phyloP scores from a whole-genome alignment of 2,888 invertebrate species.

The Drosophila helvetica region DNA sequence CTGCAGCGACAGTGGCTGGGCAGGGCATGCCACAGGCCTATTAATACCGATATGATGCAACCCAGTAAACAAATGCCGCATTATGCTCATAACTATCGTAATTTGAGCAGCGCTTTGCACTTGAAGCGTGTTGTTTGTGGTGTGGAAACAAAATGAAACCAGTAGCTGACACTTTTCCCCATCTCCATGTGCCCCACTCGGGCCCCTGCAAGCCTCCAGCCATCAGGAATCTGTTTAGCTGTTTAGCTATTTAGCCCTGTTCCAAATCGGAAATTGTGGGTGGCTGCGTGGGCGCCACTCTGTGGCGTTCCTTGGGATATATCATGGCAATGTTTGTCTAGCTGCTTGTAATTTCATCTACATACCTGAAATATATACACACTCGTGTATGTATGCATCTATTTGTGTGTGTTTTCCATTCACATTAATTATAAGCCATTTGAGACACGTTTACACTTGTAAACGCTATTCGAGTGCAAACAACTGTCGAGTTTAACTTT shows the following conservation, averaged over 20 bases:
- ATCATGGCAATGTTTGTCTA: conserved; percentile 43
- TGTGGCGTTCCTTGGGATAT: conserved; percentile 69
- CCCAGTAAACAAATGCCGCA: conserved; percentile 62
- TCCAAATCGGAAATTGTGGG: conserved; percentile 24
- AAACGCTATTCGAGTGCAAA: conserved; percentile 47
- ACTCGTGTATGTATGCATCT: not conserved
- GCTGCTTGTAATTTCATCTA: conserved; percentile 36
- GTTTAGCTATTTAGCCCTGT: not conserved
- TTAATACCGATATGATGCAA: conserved; percentile 73
- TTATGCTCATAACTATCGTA: conserved; percentile 58
- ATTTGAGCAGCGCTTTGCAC: conserved; percentile 66
- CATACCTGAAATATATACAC: conserved; percentile 35
- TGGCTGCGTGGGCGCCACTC: conserved; percentile 1
- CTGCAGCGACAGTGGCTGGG: conserved; percentile 17
- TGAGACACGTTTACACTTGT: conserved; percentile 65
- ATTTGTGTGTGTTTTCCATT: conserved; percentile 50
- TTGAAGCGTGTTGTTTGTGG: conserved; percentile 65
- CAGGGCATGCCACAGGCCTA: conserved; percentile 29
- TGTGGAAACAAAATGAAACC: conserved; percentile 62
- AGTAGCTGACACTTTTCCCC: conserved; percentile 26
- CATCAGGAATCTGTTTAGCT: conserved; percentile 21
- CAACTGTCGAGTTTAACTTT: conserved; percentile 35
- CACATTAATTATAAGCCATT: conserved; percentile 74
- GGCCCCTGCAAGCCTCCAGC: too few species aligned
- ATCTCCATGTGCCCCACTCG: not conserved